phyloP scores from a whole-genome alignment of 2,888 invertebrate species.

The Euproctis similis region DNA sequence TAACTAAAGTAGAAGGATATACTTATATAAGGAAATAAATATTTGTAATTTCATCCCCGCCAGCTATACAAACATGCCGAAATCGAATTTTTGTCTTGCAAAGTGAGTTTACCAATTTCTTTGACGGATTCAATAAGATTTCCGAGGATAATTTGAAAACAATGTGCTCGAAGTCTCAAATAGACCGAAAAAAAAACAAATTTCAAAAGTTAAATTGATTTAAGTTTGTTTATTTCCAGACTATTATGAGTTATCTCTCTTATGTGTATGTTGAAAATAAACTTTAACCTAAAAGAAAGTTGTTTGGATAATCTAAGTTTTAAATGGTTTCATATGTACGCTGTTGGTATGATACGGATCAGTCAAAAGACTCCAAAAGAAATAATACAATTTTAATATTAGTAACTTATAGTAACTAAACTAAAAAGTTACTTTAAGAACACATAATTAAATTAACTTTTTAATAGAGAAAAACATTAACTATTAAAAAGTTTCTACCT shows the following conservation, averaged over 20 bases:
- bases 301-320: neutral
- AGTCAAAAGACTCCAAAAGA: no score
- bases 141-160: conserved; percentile 12
- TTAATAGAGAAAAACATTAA: no score
- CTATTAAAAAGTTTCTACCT: no score
- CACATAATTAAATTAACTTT: no score
- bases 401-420: no score
- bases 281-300: neutral
- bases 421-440: no score
- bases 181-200: conserved; percentile 17
- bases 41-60: no score
- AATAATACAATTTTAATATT: neutral
- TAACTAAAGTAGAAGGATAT: no score
- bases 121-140: conserved; percentile 24
- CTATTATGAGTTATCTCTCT: conserved; percentile 6
- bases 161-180: conserved; percentile 17
- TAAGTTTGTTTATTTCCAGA: conserved; percentile 20
- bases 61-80: no score
- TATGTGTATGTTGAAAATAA: conserved; percentile 1
- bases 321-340: no score
- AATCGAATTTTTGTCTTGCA: conserved; percentile 23
- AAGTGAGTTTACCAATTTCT: conserved; percentile 25
- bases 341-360: no score
- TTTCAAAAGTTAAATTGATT: conserved; percentile 21
- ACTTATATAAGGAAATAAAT: no score